Conservation (phyloP, 2,888 invertebrate species). For the Spatulosminthurus flaviceps region DNA sequence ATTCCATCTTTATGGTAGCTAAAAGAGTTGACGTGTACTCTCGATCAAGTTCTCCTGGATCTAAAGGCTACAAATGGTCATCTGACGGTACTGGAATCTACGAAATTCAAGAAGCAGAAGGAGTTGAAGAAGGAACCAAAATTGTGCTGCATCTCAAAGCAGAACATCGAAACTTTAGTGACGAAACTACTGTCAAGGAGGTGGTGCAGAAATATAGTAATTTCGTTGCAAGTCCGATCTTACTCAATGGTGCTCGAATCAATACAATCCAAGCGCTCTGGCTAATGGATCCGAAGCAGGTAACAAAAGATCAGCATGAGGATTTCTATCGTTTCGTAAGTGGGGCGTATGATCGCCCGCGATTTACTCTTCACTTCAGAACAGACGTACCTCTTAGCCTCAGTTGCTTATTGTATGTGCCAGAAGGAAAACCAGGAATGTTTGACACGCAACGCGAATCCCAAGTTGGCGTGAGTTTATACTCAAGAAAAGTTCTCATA, state of each 20-base stretch:
- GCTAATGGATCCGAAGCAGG: constrained; percentile 75
- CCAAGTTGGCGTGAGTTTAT: constrained; percentile 86
- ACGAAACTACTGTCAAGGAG: constrained; percentile 82
- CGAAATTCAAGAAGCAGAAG: constrained; percentile 86
- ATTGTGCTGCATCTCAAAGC: constrained; percentile 89
- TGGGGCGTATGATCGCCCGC: constrained; percentile 85
- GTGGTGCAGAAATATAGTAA: constrained; percentile 97
- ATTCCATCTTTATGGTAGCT: constrained; percentile 97
- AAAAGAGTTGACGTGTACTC: constrained; percentile 93
- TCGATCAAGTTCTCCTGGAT: constrained; percentile 73
- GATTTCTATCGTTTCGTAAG: constrained; percentile 92
- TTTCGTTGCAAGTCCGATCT: constrained; percentile 94
- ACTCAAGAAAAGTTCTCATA: constrained; percentile 91
- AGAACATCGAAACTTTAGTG: constrained; percentile 88
- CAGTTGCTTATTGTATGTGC: constrained; percentile 89
- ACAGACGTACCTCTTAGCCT: constrained; percentile 93
- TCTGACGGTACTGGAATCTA: constrained; percentile 78
- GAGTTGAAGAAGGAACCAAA: constrained; percentile 88
- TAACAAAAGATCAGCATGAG: constrained; percentile 79
- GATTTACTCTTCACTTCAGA: constrained; percentile 91
- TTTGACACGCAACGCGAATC: constrained; percentile 90
- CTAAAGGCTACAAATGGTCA: constrained; percentile 68
- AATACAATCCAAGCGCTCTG: constrained; percentile 93
- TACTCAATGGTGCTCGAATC: constrained; percentile 85
- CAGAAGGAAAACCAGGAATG: constrained; percentile 88